Percentiles rank a stretch among this genome's conserved stretches.
phyloP scores from a whole-genome alignment of 2,888 invertebrate species.

The Pristionchus maxplancki region DNA sequence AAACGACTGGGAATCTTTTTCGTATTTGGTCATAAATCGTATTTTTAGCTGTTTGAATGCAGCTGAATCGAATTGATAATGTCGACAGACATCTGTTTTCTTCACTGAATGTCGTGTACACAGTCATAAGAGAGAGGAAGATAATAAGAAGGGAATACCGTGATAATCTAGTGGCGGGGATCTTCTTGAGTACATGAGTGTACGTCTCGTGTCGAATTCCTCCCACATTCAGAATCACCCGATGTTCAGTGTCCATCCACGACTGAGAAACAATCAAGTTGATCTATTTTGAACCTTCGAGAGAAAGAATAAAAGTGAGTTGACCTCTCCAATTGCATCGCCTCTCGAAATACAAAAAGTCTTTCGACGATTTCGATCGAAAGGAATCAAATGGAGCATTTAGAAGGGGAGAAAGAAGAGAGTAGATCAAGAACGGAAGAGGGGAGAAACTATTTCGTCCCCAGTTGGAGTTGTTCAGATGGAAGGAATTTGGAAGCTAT shows the following conservation, averaged over 20 bases:
- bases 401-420: neutral
- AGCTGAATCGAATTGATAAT: too few species aligned
- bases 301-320: neutral
- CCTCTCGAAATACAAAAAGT: neutral
- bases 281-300: neutral
- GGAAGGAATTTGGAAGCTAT: slow-evolving; percentile 2
- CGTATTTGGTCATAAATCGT: neutral
- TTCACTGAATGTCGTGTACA: neutral
- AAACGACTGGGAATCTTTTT: neutral
- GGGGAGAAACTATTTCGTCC: neutral
- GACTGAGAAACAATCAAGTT: slow-evolving; percentile 67
- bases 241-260: slow-evolving; percentile 88
- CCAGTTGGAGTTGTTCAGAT: neutral
- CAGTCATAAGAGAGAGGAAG: too few species aligned
- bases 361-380: slow-evolving; percentile 15
- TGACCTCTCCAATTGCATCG: slow-evolving; percentile 14
- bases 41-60: neutral
- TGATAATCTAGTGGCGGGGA: slow-evolving; percentile 87
- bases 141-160: slow-evolving; percentile 50
- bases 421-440: neutral
- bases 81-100: neutral
- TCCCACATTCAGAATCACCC: slow-evolving; percentile 92
- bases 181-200: slow-evolving; percentile 86
- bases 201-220: slow-evolving; percentile 87
- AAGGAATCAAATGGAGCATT: neutral